Conservation (phyloP, 2,888 invertebrate species). For the Meghimatium bilineatum region DNA sequence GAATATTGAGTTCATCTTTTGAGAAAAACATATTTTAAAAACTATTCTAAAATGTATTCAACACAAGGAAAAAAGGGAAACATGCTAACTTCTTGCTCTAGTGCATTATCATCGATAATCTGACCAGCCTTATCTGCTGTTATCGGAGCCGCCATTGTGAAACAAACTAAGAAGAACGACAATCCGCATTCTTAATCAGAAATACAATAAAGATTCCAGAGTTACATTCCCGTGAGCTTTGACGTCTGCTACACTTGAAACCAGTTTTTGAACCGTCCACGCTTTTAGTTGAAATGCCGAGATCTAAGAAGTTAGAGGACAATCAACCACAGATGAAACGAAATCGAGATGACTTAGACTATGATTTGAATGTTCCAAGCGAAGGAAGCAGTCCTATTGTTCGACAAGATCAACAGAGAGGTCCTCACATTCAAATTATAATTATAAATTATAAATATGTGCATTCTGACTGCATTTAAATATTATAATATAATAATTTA, state of each 20-base stretch:
- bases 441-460: too few species aligned
- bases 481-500: too few species aligned
- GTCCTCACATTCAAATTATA: neutral
- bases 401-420: slow-evolving; percentile 19
- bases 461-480: too few species aligned
- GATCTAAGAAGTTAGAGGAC: slow-evolving; percentile 12
- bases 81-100: slow-evolving; percentile 69
- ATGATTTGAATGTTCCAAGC: slow-evolving; percentile 26
- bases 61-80: neutral
- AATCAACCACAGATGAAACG: neutral
- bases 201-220: neutral
- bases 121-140: slow-evolving; percentile 64
- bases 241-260: neutral
- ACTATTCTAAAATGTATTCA: neutral
- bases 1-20: too few species aligned
- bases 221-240: neutral
- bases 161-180: slow-evolving; percentile 53
- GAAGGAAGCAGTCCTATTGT: slow-evolving; percentile 27
- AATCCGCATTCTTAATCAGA: neutral
- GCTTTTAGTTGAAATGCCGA: slow-evolving; percentile 18
- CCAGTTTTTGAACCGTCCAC: neutral
- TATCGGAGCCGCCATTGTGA: slow-evolving; percentile 67
- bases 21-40: neutral
- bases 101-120: slow-evolving; percentile 68
- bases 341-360: slow-evolving; percentile 9